Conservation (phyloP, 2,797 vertebrate genomes). For the Molothrus ater region DNA sequence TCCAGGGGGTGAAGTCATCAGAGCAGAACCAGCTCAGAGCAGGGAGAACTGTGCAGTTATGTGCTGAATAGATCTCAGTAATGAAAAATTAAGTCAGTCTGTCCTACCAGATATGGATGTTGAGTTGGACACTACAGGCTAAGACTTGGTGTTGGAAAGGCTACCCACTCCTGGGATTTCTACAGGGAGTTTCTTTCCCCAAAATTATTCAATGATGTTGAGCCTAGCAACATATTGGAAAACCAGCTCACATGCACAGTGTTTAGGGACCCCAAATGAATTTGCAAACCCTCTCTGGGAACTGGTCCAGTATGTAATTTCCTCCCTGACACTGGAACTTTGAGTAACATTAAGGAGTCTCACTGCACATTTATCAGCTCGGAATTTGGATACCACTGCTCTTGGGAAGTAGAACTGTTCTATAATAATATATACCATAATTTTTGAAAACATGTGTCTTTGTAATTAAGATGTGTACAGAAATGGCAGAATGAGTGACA, state of each 20-base stretch:
- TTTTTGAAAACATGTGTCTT: not conserved
- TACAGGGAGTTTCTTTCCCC: not conserved
- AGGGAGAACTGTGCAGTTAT: not conserved
- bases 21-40: not conserved
- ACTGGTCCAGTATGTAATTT: not conserved
- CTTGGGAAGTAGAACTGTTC: not conserved
- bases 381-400: not conserved
- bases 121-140: not conserved
- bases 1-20: conserved; percentile 17
- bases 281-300: not conserved
- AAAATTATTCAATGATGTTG: not conserved
- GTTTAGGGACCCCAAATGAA: not conserved
- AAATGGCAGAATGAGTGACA: not conserved
- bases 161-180: not conserved
- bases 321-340: not conserved
- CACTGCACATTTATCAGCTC: not conserved
- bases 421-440: not conserved
- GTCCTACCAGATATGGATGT: not conserved
- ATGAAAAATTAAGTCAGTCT: rapidly evolving
- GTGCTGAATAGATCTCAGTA: not conserved
- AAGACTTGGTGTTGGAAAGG: not conserved
- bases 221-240: not conserved
- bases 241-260: not conserved
- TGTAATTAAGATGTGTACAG: not conserved
- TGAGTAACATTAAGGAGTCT: not conserved